phyloP scores from a whole-genome alignment of 2,113 vertebrate species.

The Leucosticte australis region DNA sequence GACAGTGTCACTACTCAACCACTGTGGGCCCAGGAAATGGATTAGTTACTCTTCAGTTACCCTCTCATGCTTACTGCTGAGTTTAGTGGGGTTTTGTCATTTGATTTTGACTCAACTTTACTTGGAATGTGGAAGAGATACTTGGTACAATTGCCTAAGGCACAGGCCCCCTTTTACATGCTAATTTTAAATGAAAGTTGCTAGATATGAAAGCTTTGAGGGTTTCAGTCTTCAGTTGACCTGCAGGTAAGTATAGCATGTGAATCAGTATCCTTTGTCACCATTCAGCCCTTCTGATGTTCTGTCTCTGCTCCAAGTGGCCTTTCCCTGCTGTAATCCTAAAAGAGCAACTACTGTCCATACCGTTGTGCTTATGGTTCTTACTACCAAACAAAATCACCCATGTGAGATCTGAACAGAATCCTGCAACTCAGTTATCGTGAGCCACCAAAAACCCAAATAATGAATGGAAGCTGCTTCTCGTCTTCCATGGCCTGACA shows the following conservation, averaged over 20 bases:
- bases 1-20: neutral
- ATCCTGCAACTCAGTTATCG: neutral
- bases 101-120: neutral
- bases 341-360: neutral
- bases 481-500: neutral
- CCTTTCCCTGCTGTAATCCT: neutral
- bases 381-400: neutral
- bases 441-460: neutral
- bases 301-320: neutral
- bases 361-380: neutral
- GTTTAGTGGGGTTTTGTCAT: neutral
- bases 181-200: neutral
- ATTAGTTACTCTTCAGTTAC: neutral
- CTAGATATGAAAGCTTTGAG: neutral
- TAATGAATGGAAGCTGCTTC: neutral
- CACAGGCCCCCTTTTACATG: neutral
- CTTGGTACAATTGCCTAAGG: neutral
- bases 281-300: neutral
- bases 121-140: neutral
- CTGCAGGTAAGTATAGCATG: neutral
- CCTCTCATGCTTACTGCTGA: neutral
- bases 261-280: neutral
- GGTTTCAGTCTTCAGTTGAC: neutral
- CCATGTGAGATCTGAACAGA: neutral
- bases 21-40: neutral